Conservation (phyloP, 2,888 invertebrate genomes). For the Heteromurus nitidus region DNA sequence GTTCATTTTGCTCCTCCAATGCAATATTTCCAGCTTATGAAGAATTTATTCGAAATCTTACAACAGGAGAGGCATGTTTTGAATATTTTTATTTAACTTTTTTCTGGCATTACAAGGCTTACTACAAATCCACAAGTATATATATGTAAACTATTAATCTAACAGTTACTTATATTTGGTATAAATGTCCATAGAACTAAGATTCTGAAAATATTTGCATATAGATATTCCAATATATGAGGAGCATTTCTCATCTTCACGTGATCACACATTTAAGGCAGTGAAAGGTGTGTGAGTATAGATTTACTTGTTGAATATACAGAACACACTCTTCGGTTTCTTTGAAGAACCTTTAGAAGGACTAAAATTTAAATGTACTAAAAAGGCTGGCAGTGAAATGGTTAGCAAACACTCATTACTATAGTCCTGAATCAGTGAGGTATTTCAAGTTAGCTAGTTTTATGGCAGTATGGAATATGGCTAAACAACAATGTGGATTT, state of each 20-base stretch:
- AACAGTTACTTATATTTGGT: too few species aligned
- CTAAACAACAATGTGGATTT: too few species aligned
- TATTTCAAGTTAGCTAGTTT: too few species aligned
- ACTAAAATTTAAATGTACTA: too few species aligned
- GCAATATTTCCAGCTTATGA: not conserved
- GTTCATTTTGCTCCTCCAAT: constrained; percentile 23
- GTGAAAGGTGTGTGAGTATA: too few species aligned
- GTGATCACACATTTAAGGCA: constrained; percentile 7
- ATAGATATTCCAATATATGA: constrained; percentile 6
- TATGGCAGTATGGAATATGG: too few species aligned
- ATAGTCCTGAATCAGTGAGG: not conserved
- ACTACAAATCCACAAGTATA: not conserved
- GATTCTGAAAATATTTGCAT: constrained; percentile 20
- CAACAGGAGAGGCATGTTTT: constrained; percentile 9
- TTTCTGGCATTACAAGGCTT: constrained; percentile 21
- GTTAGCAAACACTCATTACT: not conserved
- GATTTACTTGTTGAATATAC: too few species aligned
- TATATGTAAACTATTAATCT: too few species aligned
- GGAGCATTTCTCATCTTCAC: not conserved
- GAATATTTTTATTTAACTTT: constrained; percentile 31
- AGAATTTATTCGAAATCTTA: not conserved
- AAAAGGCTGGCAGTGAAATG: constrained; percentile 3
- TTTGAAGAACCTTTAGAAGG: too few species aligned
- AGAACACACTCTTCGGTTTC: not conserved
- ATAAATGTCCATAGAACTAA: too few species aligned